Percentiles rank a stretch among this genome's conserved stretches.
Evolutionary conservation across 2,113 vertebrate genomes (phyloP).

Genomic region (Atrichornis clamosus): DNA sequence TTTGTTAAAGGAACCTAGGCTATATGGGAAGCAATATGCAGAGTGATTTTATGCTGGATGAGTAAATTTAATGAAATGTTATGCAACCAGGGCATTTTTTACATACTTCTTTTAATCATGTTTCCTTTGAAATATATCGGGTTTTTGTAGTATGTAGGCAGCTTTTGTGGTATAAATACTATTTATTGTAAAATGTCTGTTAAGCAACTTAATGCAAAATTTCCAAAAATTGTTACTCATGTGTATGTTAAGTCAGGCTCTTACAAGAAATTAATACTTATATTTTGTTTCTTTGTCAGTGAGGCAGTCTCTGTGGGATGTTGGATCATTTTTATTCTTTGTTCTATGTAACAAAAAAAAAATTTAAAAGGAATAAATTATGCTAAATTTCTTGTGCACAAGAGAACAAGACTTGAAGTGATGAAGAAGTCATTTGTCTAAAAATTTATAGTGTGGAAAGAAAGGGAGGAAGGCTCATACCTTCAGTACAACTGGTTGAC

Average conservation of each 20-base stretch:
- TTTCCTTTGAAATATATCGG: background rate
- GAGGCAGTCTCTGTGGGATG: background rate
- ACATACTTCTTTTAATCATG: background rate
- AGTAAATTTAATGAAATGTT: background rate
- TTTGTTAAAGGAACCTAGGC: background rate
- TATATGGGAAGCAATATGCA: background rate
- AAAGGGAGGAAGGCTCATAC: background rate
- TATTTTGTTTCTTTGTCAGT: background rate
- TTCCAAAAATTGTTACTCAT: background rate
- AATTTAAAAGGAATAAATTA: background rate
- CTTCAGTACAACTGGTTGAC: fast-evolving
- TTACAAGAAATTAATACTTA: background rate
- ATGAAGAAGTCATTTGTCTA: background rate
- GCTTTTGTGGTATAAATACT: background rate
- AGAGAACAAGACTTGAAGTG: background rate
- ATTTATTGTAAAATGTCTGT: background rate
- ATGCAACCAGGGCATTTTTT: background rate
- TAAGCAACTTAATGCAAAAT: background rate
- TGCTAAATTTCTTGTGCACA: background rate
- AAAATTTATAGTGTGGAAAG: background rate
- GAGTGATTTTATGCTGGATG: background rate
- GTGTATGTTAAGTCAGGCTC: background rate
- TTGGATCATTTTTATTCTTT: background rate
- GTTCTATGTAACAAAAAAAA: background rate
- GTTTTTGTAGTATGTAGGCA: background rate